Conservation (phyloP, 2,797 vertebrate species). For the Tenualosa ilisha region DNA sequence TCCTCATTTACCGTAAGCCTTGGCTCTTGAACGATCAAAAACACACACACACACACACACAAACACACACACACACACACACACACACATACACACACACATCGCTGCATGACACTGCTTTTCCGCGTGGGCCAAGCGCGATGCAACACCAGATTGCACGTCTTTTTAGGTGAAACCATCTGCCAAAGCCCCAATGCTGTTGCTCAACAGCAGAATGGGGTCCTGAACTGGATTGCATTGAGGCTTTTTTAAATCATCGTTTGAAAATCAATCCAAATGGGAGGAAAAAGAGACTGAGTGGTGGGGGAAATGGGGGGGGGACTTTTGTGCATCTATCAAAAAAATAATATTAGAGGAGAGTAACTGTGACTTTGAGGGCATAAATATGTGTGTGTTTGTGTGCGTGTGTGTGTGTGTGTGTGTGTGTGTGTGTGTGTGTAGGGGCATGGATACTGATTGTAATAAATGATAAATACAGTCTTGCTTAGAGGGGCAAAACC, state of each 20-base stretch:
- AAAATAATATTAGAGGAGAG: background rate
- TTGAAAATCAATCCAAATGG: background rate
- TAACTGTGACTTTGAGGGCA: background rate
- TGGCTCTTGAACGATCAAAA: background rate
- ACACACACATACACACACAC: background rate
- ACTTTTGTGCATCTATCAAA: background rate
- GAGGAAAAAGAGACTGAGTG: background rate
- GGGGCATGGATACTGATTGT: constrained; percentile 18
- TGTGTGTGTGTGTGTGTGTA: background rate
- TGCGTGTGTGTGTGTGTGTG: no score
- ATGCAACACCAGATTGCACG: background rate
- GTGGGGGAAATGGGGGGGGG: background rate
- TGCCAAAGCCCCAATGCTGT: background rate
- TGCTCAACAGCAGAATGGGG: constrained; percentile 6
- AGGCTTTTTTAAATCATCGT: background rate
- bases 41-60: background rate
- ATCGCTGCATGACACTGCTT: background rate
- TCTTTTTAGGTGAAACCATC: background rate
- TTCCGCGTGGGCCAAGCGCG: background rate
- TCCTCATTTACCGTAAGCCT: background rate
- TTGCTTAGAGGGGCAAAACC: constrained; percentile 50
- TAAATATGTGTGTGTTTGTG: background rate
- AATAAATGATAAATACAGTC: constrained; percentile 38
- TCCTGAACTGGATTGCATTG: background rate
- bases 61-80: background rate